phyloP scores from a whole-genome alignment of 2,888 invertebrate genomes.

The Drosophila prolongata region DNA sequence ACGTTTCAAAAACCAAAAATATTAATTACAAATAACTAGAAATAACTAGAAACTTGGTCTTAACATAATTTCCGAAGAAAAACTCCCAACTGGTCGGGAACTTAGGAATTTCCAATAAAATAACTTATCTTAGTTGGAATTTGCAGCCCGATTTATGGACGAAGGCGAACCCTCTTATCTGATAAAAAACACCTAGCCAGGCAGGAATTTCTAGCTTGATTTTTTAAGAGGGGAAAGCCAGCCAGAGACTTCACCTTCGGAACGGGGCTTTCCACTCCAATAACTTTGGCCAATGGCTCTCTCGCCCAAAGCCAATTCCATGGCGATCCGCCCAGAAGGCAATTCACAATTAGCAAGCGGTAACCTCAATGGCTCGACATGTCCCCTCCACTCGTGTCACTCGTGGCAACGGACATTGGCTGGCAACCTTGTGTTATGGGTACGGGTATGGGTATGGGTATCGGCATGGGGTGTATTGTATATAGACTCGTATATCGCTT shows the following conservation, averaged over 20 bases:
- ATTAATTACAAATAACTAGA: too few species aligned
- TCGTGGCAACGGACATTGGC: conserved; percentile 7
- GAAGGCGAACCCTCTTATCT: not conserved
- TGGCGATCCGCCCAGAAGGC: conserved; percentile 42
- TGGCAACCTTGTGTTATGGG: conserved; percentile 36
- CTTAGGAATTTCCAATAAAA: not conserved
- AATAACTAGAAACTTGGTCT: too few species aligned
- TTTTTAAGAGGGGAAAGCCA: conserved; percentile 29
- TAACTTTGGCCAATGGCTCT: conserved; percentile 40
- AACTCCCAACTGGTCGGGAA: too few species aligned
- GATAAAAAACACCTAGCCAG: conserved; percentile 2
- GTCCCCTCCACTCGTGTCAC: conserved; percentile 41
- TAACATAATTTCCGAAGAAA: too few species aligned
- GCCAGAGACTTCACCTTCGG: conserved; percentile 29
- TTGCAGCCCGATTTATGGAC: not conserved
- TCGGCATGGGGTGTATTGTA: conserved; percentile 8
- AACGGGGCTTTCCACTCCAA: conserved; percentile 41
- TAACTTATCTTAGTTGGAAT: not conserved
- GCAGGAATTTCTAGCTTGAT: conserved; percentile 12
- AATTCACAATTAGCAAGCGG: conserved; percentile 41
- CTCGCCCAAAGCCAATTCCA: conserved; percentile 14
- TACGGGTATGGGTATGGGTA: conserved; percentile 20
- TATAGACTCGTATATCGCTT: conserved; percentile 18
- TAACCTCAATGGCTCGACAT: conserved; percentile 41
- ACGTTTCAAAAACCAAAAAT: too few species aligned